Conservation (phyloP, 1,140 invertebrate species). For the Tachypleus tridentatus region DNA sequence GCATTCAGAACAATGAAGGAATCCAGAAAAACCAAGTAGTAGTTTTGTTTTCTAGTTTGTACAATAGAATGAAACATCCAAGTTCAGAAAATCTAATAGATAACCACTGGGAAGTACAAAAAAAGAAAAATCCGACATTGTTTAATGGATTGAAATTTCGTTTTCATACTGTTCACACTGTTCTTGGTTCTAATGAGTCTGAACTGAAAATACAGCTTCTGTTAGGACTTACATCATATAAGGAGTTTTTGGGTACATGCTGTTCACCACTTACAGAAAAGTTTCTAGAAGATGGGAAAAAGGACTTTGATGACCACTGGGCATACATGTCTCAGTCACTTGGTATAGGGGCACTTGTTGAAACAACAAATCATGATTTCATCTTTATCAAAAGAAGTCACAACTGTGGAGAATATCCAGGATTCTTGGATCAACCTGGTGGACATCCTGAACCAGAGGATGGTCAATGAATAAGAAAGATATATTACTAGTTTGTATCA, state of each 20-base stretch:
- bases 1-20: too few species aligned
- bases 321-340: conserved; percentile 34
- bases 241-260: conserved; percentile 26
- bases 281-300: conserved; percentile 16
- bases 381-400: conserved; percentile 33
- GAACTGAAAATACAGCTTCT: not conserved
- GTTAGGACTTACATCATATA: conserved; percentile 30
- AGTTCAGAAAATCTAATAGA: conserved; percentile 18
- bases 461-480: too few species aligned
- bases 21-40: too few species aligned
- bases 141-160: conserved; percentile 37
- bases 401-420: conserved; percentile 34
- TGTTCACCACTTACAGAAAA: conserved; percentile 7
- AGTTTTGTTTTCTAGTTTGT: not conserved
- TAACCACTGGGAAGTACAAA: conserved; percentile 27
- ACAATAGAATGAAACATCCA: conserved; percentile 5
- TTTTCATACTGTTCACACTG: conserved; percentile 14
- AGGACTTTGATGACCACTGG: conserved; percentile 18
- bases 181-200: too few species aligned
- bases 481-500: too few species aligned
- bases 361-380: conserved; percentile 31
- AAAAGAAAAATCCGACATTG: conserved; percentile 26
- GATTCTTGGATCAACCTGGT: conserved; percentile 35
- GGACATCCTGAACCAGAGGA: conserved; percentile 36
- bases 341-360: conserved; percentile 34